Base-by-base conservation (phyloP, 2,888 invertebrate genomes). In the Chloromyia formosa region DNA sequence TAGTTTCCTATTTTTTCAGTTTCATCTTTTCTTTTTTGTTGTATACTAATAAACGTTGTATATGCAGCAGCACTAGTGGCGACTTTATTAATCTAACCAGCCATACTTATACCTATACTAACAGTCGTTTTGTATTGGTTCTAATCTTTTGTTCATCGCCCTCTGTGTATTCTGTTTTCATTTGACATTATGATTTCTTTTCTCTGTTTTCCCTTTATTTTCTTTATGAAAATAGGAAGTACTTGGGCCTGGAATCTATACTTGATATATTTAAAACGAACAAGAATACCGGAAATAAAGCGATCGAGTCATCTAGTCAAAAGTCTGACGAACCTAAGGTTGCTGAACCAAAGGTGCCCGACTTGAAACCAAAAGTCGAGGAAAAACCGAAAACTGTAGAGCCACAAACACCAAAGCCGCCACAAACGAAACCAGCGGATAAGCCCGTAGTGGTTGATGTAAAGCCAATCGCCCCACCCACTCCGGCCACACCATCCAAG, bases 191-290 rank as follows among this genome's bases (percentile, higher is more conserved):
- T 71, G 40, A 71, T 76, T 77, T 78, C 78, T 75, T 77, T 77
- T 79, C 79, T 75, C 77, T 78, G 75, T 78, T 49, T 61, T 27
- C 3, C 35, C 14, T 9, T 66, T 22, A 66, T 66, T 45, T 66
- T 4, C 9, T 66, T 7, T 49, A 4, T 66, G 49, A 1, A 58
- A 75, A 78, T 82, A 86, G 86, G 80, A 86, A 86, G 82, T 83
- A 81, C 80, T 83, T 84, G 79, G 82, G 83, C 79, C 84, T 85
- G 85, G 80, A 80, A 78, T 83, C 80, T 62, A 76, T 81, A 78
- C 82, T 83, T 80, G 81, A 80, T 80, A 81, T 83, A 80, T 83
- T 85, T 78, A 81, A 81, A 78, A 78, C 80, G 74, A 83, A 82
- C 76, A 49, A 73, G 72, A 80, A 80, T 42, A 81, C 10, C 42